Evolutionary conservation across 2,113 vertebrate genomes (phyloP).

Genomic region (Phaethon lepturus): DNA sequence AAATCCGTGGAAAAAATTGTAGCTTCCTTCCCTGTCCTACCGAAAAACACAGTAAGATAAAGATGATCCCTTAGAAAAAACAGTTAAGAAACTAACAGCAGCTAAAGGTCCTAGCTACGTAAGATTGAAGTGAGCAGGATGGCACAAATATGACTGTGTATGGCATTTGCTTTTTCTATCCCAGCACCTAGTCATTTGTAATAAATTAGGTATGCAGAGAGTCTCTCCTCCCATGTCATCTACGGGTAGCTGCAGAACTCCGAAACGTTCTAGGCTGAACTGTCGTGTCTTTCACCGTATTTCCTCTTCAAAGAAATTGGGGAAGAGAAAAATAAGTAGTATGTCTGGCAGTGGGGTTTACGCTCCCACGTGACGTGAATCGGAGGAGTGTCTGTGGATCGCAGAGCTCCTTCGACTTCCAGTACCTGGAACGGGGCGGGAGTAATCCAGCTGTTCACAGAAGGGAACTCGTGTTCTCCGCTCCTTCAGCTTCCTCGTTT

Average conservation of each 20-base stretch:
- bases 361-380: not conserved
- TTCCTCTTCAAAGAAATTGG: not conserved
- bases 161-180: not conserved
- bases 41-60: not conserved
- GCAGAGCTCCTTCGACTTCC: not conserved
- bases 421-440: not conserved
- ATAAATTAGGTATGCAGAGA: not conserved
- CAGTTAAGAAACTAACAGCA: not conserved
- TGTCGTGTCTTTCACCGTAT: not conserved
- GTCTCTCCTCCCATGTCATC: not conserved
- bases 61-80: not conserved
- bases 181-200: not conserved
- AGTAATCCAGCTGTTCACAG: not conserved
- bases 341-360: not conserved
- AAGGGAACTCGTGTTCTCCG: not conserved
- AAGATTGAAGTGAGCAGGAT: not conserved
- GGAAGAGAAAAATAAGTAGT: not conserved
- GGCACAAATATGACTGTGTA: not conserved
- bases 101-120: not conserved
- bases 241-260: slow-evolving; percentile 4
- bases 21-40: not conserved
- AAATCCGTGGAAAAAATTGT: not conserved
- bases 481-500: not conserved
- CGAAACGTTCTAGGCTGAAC: not conserved
- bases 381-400: not conserved